Evolutionary conservation across 2,888 invertebrate species (phyloP).

Genomic region (Stenolophus ochropezus): DNA sequence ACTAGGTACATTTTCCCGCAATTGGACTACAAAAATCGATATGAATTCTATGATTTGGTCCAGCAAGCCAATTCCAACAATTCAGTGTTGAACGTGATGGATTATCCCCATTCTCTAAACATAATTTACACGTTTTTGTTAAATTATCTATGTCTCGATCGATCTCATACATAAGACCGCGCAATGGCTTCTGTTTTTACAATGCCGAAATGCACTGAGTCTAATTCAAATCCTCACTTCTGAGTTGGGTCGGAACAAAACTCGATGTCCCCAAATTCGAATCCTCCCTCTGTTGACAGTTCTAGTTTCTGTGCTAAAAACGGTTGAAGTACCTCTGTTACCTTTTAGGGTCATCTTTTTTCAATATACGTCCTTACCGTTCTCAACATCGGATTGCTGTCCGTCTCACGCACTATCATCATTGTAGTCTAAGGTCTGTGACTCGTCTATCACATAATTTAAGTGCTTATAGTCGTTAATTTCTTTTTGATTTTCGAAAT

Average conservation of each 20-base stretch:
- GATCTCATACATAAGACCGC: constrained; percentile 61
- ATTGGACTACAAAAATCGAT: constrained; percentile 56
- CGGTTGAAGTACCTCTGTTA: neutral
- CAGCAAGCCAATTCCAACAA: neutral
- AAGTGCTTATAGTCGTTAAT: too few species aligned
- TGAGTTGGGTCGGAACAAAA: constrained; percentile 60
- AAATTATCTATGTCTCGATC: constrained; percentile 60
- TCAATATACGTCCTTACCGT: too few species aligned
- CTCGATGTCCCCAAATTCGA: constrained; percentile 61
- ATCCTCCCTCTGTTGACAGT: constrained; percentile 57
- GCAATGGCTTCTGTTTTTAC: constrained; percentile 62
- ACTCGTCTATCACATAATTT: too few species aligned
- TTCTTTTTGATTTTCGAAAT: too few species aligned
- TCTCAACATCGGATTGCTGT: too few species aligned
- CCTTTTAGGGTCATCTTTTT: neutral
- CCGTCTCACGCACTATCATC: too few species aligned
- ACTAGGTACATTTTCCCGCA: neutral
- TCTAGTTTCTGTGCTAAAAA: neutral
- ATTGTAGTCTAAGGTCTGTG: too few species aligned
- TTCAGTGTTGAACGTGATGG: too few species aligned
- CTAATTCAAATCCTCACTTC: constrained; percentile 53
- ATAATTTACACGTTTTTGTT: constrained; percentile 50
- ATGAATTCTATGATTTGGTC: constrained; percentile 59
- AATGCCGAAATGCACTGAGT: constrained; percentile 62
- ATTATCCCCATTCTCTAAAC: neutral